Base-by-base conservation (phyloP, 2,113 vertebrate genomes). In the Poeciliopsis retropinna region DNA sequence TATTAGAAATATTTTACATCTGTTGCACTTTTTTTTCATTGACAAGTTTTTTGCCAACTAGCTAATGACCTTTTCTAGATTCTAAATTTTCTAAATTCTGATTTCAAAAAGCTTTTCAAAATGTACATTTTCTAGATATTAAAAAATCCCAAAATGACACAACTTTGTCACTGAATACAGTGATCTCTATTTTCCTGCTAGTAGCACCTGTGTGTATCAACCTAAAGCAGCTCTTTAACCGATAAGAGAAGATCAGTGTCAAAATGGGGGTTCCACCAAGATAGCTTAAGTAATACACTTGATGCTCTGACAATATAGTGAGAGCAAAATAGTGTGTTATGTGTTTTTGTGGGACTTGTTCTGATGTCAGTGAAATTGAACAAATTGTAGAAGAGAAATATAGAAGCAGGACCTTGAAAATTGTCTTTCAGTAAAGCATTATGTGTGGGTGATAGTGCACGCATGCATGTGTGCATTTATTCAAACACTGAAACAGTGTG, bases 371-470 rank as follows among this genome's bases (percentile, higher is more conserved):
- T 67, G 54, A 78, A 81, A 66, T 83, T 66, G 68, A 75, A 74
- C 72, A 72, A 39, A 70, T 41, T 67, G 62, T 60, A 73, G 79
- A 86, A 78, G 47, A 82, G 60, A 79, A 90, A 76, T 41, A 83
- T 72, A 78, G 70, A 78, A 57, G 51, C 51, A 60, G 68, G 70
- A 88, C 81, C 72, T 77, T 88, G 79, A 85, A 75, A 90, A 85
- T 54, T 67, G 80, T 79, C 87, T 82, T 87, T 90, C 73, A 68
- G 37, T 32, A 67, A 69, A 74, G 74, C 37, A 54, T 15, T 44
- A 29, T 57, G 37, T 6, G 37, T 69, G 64, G 2, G 61, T 62
- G 47, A 44, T 29, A 47, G 60, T 78, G 72, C 63, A 32, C 12
- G 31, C 15, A 25, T 66, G n/a, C 51, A 34, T n/a, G 25, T 41